Evolutionary conservation across 2,888 invertebrate genomes (phyloP), one percentile per base, ranked within the genome.

Genomic region (Apamea anceps): DNA sequence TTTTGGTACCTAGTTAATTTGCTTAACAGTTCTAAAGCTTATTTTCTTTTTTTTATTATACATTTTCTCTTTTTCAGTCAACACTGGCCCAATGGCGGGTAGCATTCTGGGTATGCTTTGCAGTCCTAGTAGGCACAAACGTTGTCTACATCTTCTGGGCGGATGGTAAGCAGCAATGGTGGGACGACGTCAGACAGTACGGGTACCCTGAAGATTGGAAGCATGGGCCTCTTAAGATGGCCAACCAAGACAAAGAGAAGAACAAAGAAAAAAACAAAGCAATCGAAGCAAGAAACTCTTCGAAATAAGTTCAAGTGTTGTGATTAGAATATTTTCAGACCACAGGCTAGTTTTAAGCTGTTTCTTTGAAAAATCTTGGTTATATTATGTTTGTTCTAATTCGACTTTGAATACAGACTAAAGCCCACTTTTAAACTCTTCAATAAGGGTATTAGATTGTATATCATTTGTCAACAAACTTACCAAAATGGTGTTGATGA

Each of bases 91-190:
- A 98, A 93, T 98, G 98, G 98, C 95, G 98, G 21, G 91, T 97
- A 0, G 98, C 98, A 0, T 98, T 98, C 92, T 98, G 98, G 98
- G 98, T 98, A 65, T 97, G 98, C 67, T 97, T 98, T 68, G 97
- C 94, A 0, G 97, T 98, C 0, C 97, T 98, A 72, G 93, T 97
- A 0, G 93, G 97, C 1, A 98, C 98, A 2, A 98, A 98, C 90
- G 82, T 98, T 0, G 94, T 98, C 0, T 98, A 98, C 93, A 93
- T 97, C 6, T 85, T 98, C 63, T 98, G 97, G 94, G 98, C 98
- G 0, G 98, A 98, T 76, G 98, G 98, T 1, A 98, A 98, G 75
- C 97, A 98, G 67, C 98, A 98, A 88, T 97, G 97, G 92, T 98
- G 98, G 98, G 98, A 98, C 90, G 97, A 98, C 84, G 97, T 97